Conservation (phyloP, 2,113 vertebrate genomes). For the Dunckerocampus dactyliophorus region DNA sequence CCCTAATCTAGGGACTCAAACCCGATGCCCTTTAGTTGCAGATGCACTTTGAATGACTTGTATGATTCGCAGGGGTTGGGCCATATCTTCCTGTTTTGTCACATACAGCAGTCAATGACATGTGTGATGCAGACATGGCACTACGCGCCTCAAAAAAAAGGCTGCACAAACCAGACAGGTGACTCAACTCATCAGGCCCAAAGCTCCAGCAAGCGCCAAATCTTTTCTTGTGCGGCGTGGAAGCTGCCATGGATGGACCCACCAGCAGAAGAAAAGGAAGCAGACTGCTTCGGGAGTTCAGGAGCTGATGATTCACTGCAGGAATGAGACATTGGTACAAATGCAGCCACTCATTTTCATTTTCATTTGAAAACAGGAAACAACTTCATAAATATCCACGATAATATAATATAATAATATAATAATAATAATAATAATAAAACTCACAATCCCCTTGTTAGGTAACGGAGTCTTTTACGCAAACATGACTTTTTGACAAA, state of each 20-base stretch:
- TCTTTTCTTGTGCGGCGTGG: background rate
- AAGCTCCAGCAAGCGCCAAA: background rate
- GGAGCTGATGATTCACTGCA: constrained; percentile 5
- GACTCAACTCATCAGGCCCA: too few species aligned
- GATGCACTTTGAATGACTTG: too few species aligned
- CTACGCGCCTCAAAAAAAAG: too few species aligned
- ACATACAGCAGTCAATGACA: too few species aligned
- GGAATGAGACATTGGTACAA: constrained; percentile 1
- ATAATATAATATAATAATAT: too few species aligned
- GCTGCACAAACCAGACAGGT: constrained; percentile 3
- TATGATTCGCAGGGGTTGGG: too few species aligned
- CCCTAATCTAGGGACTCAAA: too few species aligned
- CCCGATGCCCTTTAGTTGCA: too few species aligned
- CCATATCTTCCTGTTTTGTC: background rate
- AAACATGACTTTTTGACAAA: background rate
- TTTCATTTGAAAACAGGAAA: constrained; percentile 5
- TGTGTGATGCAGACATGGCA: too few species aligned
- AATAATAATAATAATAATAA: too few species aligned
- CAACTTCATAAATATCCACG: background rate
- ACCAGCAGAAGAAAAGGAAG: background rate
- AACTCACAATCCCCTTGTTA: too few species aligned
- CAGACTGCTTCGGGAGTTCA: background rate
- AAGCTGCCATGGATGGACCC: background rate
- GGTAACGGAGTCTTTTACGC: background rate
- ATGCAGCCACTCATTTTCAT: too few species aligned